A percentile compares a stretch with the other conserved stretches of the same genome.
Evolutionary conservation across 2,797 vertebrate species (phyloP).

Genomic region (Sciurus carolinensis): DNA sequence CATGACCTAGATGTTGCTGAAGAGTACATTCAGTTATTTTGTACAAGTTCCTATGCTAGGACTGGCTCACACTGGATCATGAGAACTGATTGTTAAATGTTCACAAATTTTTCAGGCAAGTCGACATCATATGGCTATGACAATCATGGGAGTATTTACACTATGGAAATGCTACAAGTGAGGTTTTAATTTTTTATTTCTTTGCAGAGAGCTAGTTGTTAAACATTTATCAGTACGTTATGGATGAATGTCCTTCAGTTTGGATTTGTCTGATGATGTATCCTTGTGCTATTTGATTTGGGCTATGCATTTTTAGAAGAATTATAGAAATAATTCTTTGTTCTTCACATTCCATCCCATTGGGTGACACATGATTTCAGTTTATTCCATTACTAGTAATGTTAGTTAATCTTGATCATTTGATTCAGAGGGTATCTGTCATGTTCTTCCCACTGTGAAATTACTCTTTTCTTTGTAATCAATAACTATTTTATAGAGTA

Average conservation of each 20-base stretch:
- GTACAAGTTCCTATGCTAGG: neutral
- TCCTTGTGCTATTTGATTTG: neutral
- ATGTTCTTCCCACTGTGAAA: neutral
- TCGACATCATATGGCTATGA: neutral
- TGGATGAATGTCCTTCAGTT: neutral
- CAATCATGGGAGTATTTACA: neutral
- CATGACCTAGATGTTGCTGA: neutral
- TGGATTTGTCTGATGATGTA: slow-evolving; percentile 14
- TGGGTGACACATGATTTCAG: neutral
- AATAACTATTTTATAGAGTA: neutral
- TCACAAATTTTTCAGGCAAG: slow-evolving; percentile 15
- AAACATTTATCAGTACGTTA: neutral
- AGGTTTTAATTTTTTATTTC: neutral
- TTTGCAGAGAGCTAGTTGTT: neutral
- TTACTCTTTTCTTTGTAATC: neutral
- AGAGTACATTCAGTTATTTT: neutral
- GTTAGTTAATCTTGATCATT: neutral
- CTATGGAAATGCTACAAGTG: neutral
- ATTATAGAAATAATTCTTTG: neutral
- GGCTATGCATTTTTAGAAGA: neutral
- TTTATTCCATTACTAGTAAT: neutral
- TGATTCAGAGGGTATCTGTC: neutral
- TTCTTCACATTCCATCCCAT: neutral
- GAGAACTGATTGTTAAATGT: neutral
- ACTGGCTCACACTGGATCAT: neutral